Evolutionary conservation across 2,888 invertebrate species (phyloP).

Genomic region (Cepaea hortensis): DNA sequence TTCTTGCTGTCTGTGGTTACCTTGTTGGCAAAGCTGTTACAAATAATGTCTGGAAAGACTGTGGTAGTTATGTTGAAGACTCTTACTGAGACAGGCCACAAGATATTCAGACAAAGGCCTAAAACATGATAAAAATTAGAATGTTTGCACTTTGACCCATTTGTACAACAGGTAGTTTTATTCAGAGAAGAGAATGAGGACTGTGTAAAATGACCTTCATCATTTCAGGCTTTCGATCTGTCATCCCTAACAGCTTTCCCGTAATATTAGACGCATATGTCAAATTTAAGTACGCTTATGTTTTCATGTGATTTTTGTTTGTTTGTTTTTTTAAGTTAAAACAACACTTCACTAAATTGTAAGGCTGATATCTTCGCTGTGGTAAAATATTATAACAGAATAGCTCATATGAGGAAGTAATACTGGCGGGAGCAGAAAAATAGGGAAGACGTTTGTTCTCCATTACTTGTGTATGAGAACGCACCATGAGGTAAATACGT

Average conservation of each 20-base stretch:
- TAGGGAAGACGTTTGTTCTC: too few relatives aligned
- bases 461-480: too few relatives aligned
- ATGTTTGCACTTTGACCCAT: conserved; percentile 56
- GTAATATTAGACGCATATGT: not conserved
- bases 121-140: conserved; percentile 57
- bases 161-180: conserved; percentile 53
- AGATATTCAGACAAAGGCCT: conserved; percentile 50
- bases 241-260: not conserved
- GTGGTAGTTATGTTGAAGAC: conserved; percentile 58
- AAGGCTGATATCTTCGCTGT: too few relatives aligned
- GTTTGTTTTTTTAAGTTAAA: too few relatives aligned
- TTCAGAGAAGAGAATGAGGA: conserved; percentile 57
- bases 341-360: too few relatives aligned
- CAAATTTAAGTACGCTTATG: not conserved
- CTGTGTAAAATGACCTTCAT: conserved; percentile 31
- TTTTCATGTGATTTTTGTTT: not conserved
- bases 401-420: too few relatives aligned
- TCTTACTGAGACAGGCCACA: conserved; percentile 57
- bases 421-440: too few relatives aligned
- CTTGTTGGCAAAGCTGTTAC: not conserved
- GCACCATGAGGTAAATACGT: too few relatives aligned
- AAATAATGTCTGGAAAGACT: conserved; percentile 42
- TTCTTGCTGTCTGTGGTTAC: too few relatives aligned
- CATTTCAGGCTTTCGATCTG: not conserved
- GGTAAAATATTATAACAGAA: too few relatives aligned